Percentiles rank a stretch among this genome's conserved stretches.
Conservation (phyloP, 1,140 invertebrate genomes). For the Sycophila sp. region DNA sequence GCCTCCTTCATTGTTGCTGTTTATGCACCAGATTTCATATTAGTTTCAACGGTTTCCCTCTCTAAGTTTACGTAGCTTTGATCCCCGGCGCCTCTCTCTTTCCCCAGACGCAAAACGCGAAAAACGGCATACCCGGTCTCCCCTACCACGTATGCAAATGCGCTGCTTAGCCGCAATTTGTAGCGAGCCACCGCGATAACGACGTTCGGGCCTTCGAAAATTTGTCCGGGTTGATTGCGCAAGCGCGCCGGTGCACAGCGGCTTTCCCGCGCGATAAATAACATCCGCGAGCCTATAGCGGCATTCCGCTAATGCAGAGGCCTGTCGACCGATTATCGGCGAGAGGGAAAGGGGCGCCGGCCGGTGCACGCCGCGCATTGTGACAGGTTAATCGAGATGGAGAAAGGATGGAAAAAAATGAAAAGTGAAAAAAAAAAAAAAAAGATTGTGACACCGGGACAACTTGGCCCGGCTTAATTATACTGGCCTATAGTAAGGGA, state of each 20-base stretch:
- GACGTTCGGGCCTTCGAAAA: slow-evolving; percentile 2
- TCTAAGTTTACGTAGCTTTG: no score
- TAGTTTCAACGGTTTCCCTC: no score
- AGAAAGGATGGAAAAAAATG: no score
- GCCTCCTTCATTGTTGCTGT: no score
- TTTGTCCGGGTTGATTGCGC: background rate
- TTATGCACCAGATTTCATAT: no score
- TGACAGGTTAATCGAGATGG: no score
- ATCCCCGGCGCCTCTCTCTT: background rate
- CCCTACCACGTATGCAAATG: background rate
- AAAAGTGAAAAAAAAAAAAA: no score
- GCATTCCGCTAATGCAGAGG: slow-evolving; percentile 3
- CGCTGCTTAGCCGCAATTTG: no score
- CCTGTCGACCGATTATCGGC: slow-evolving; percentile 12
- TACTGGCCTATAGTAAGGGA: no score
- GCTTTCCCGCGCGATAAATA: slow-evolving; percentile 3
- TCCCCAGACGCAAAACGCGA: background rate
- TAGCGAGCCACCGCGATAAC: background rate
- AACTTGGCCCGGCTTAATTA: no score
- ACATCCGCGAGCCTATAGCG: slow-evolving; percentile 16
- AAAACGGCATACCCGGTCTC: background rate
- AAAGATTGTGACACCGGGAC: no score
- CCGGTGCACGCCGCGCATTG: no score
- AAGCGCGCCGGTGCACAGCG: background rate
- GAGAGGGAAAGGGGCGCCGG: background rate